Percentiles rank a stretch among this genome's conserved stretches.
These are phyloP conservation scores for Rhinophrynus dorsalis DNA, from an alignment of 2,797 vertebrate genomes.

Conservation along the genomic window DNA sequence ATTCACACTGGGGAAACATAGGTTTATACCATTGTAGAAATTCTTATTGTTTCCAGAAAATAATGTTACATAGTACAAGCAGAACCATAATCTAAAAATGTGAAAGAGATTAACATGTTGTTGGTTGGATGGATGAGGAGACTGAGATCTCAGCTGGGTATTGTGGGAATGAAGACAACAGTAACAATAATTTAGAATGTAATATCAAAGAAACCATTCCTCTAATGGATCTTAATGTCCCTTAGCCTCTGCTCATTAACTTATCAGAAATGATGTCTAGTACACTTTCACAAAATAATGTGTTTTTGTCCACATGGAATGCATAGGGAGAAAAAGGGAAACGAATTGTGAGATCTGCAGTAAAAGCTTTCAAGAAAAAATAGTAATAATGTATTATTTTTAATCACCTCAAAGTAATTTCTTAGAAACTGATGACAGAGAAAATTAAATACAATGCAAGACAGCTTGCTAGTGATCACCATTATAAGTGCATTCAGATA, in stretches of 20 bases:
- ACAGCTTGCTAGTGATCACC: neutral
- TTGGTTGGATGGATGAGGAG: no score
- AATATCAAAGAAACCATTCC: neutral
- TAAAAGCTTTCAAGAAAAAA: constrained; percentile 18
- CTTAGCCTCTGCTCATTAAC: constrained; percentile 3
- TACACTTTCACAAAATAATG: neutral
- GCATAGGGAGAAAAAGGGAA: neutral
- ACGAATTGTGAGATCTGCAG: neutral
- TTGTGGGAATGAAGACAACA: neutral
- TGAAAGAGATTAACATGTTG: no score
- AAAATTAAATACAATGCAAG: neutral
- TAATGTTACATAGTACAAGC: no score
- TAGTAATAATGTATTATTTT: neutral
- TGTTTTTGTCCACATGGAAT: neutral
- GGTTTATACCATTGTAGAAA: no score
- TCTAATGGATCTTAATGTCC: constrained; percentile 31
- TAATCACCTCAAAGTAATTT: neutral
- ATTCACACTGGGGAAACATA: no score
- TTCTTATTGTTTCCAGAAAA: no score
- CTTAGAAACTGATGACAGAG: neutral
- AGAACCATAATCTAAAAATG: no score
- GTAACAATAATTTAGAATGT: neutral
- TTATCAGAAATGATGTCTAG: neutral
- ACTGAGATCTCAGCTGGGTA: neutral
- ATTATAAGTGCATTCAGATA: neutral